These are phyloP conservation scores for Emys orbicularis DNA, from an alignment of 2,797 vertebrate species.

Conservation along the genomic window DNA sequence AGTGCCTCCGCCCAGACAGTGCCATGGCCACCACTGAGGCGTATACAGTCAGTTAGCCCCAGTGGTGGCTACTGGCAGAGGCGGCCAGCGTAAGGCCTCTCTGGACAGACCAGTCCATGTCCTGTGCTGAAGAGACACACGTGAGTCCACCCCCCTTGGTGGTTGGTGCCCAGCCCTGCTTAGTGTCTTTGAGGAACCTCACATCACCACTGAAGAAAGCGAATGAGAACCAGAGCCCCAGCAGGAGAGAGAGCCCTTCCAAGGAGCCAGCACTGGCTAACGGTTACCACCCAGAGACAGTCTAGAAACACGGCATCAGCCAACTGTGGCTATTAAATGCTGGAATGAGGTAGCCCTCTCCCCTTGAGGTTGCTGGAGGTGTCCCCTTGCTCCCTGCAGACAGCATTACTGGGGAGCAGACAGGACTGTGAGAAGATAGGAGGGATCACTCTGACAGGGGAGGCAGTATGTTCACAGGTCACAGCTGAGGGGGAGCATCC, in stretches of 20 bases:
- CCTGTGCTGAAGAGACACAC: fast-evolving
- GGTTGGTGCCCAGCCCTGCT: neutral
- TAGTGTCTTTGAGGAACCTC: neutral
- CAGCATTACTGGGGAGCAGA: neutral
- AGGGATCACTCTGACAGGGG: conserved; percentile 30
- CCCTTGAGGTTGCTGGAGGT: neutral
- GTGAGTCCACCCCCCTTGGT: neutral
- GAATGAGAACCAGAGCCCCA: neutral
- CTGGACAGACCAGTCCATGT: neutral
- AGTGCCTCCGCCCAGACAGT: neutral
- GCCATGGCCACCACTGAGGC: neutral
- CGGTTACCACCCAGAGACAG: neutral
- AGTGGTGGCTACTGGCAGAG: neutral
- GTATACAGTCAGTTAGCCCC: neutral
- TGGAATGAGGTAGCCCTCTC: conserved; percentile 44
- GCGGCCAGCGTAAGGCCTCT: neutral
- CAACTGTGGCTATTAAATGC: neutral
- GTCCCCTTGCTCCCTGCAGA: conserved; percentile 19
- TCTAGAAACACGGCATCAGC: neutral
- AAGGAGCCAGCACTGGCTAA: neutral
- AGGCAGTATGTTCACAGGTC: conserved; percentile 54
- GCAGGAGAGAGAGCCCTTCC: neutral
- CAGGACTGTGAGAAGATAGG: neutral
- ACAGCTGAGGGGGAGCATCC: conserved; percentile 90
- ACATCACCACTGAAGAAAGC: neutral